Evolutionary conservation across 2,888 invertebrate genomes (phyloP), one percentile per base, ranked within the genome.

Genomic region (Resseliella maxima): DNA sequence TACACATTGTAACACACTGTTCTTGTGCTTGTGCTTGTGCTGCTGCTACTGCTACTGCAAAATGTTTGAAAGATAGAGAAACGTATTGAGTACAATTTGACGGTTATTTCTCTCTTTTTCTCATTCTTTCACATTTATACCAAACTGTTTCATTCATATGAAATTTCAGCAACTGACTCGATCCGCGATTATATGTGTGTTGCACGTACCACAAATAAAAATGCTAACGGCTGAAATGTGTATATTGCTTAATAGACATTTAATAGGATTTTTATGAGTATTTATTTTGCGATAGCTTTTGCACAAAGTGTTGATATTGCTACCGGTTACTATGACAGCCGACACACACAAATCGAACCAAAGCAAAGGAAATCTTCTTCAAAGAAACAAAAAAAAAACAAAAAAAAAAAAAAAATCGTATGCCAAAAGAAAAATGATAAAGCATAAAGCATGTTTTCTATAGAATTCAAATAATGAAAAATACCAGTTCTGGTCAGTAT

Each of bases 201-300:
- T 72, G 72, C 72, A 72, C 72, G 72, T 72, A 72, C 15, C 72
- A 72, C 72, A 72, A 72, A 72, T 72, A 72, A 72, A 72, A 72
- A 72, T 72, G 72, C 72, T 72, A 72, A 72, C 31, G 72, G 72
- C 31, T 21, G 24, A 8, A 35, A 72, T 31, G 72, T 72, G 35
- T 72, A 35, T 72, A 72, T 72, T 35, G 72, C 31, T 72, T 72
- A 72, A 72, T 72, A 72, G 72, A 72, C 12, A 35, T 72, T 72
- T 72, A 72, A 72, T 72, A 72, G 72, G 72, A 72, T 31, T 72
- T 72, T 72, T 72, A 72, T 72, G 31, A 31, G 31, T 72, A 72
- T 72, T 72, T 72, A 72, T 72, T 72, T 72, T 72, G 72, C 72
- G 72, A 72, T 72, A 27, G 31, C 72, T 72, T 24, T 59, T 0